Conservation (phyloP, 2,113 vertebrate species). For the Syngnathus floridae region DNA sequence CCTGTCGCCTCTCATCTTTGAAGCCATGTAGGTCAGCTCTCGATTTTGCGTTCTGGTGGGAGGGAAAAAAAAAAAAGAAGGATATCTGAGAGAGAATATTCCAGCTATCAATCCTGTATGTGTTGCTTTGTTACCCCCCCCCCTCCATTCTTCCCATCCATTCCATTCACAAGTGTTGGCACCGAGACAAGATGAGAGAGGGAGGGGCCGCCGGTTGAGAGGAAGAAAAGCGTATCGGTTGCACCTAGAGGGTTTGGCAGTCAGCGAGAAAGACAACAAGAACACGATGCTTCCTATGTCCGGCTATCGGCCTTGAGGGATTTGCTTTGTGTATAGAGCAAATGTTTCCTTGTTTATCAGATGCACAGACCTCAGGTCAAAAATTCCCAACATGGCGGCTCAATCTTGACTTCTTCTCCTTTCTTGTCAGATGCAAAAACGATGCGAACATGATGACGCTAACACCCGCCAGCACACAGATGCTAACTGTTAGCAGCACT, state of each 20-base stretch:
- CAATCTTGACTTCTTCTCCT: constrained; percentile 1
- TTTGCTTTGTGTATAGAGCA: constrained; percentile 10
- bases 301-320: not conserved
- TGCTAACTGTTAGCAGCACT: constrained; percentile 28
- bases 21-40: constrained; percentile 11
- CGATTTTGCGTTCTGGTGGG: not conserved
- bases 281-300: constrained; percentile 32
- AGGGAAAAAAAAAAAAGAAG: not conserved
- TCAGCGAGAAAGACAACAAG: constrained; percentile 35
- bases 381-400: no score
- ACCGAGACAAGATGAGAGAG: constrained; percentile 33
- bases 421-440: not conserved
- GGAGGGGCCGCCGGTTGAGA: constrained; percentile 13
- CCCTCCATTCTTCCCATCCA: constrained; percentile 40
- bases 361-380: no score
- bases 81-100: constrained; percentile 43
- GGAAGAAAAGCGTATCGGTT: constrained; percentile 45
- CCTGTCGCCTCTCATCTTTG: not conserved
- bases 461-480: constrained; percentile 17
- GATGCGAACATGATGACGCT: not conserved
- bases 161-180: constrained; percentile 54
- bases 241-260: constrained; percentile 43
- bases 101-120: constrained; percentile 36
- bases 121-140: not conserved
- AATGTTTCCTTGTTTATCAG: no score